A percentile compares a stretch with the other conserved stretches of the same genome.
Evolutionary conservation across 2,113 vertebrate species (phyloP).

Genomic region (Hoplias malabaricus): DNA sequence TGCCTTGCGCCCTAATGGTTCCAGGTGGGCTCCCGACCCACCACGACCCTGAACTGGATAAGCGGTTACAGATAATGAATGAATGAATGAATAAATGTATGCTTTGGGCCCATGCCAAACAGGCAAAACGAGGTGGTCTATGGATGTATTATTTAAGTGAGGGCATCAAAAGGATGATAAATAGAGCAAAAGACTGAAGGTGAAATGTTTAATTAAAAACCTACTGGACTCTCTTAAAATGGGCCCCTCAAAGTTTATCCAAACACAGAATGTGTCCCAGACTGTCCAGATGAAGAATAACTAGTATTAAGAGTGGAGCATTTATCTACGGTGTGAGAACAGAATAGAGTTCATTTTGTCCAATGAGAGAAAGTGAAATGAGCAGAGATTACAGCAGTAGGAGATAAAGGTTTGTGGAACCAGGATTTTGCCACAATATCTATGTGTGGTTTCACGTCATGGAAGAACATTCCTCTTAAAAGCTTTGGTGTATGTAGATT

Average conservation of each 20-base stretch:
- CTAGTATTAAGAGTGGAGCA: neutral
- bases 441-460: neutral
- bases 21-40: too few species aligned
- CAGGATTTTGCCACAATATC: neutral
- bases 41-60: too few species aligned
- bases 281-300: neutral
- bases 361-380: neutral
- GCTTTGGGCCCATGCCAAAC: neutral
- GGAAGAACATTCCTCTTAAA: neutral
- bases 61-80: too few species aligned
- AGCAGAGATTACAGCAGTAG: neutral
- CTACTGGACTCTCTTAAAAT: neutral
- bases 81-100: neutral
- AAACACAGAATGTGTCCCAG: conserved; percentile 19
- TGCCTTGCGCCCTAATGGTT: too few species aligned
- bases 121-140: neutral
- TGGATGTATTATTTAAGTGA: neutral
- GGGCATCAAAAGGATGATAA: neutral
- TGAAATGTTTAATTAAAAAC: conserved; percentile 30
- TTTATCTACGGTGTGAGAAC: conserved; percentile 14
- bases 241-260: conserved; percentile 31
- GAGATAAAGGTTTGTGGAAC: neutral
- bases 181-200: neutral
- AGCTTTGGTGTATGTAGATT: neutral
- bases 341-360: neutral